Base-by-base conservation (phyloP, 2,888 invertebrate genomes). In the Sceliomorpha sp. region DNA sequence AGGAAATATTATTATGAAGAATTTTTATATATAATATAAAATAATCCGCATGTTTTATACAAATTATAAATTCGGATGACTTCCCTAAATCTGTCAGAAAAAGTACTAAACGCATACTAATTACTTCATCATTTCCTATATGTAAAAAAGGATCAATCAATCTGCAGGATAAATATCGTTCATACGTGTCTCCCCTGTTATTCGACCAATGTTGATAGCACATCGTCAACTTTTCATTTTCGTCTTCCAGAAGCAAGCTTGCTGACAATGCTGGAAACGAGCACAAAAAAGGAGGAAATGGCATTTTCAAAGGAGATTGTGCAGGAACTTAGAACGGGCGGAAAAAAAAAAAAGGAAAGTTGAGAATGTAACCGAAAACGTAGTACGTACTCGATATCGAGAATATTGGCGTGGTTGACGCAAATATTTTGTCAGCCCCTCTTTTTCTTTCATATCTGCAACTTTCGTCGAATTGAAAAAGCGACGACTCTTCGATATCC, bases 291-390 rank as follows among this genome's bases (percentile, higher is more conserved):
- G n/a, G 29, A 10, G 24, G 32, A 42, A 48, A 17, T 47, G 31
- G 47, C 48, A 48, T 31, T 48, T 48, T 26, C 34, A 40, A 5
- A 15, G 48, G 58, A 39, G 31, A 48, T 27, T 24, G 37, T 10
- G 34, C 24, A 37, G 6, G 24, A 32, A 47, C 45, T 44, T 13
- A n/a, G 31, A 20, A 20, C 12, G 12, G 8, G 15, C 15, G 31
- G 14, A 27, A 48, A 51, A n/a, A n/a, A n/a, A n/a, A n/a, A n/a
- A n/a, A n/a, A n/a, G n/a, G n/a, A n/a, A 64, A 58, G 31, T 64
- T 66, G 51, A 20, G 34, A 51, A 45, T 44, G 31, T 51, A 51
- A 47, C 45, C 45, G 51, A 53, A 58, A 58, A 29, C 47, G 48
- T 36, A 27, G 26, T 7, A 32, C 9, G 12, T 10, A 14, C 12